Evolutionary conservation across 2,888 invertebrate species (phyloP), one percentile per base, ranked within the genome.

Genomic region (Caenorhabditis afra): DNA sequence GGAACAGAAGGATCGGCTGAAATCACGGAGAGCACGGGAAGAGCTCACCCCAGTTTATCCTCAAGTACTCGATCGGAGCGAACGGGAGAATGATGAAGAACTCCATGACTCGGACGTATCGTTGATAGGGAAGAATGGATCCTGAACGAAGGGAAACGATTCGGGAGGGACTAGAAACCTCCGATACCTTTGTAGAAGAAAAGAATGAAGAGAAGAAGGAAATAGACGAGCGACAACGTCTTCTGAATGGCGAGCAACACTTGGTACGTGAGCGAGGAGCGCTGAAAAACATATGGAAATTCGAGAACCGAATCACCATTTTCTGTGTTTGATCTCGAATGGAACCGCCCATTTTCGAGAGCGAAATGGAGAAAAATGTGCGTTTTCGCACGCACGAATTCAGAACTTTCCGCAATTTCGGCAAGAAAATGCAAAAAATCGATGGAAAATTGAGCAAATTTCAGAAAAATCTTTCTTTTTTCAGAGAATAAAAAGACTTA

Each of bases 21-120:
- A 22, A 12, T 35, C n/a, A 4, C 3, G 16, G n/a, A 58, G 18
- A 23, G 5, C 20, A 23, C 11, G 4, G 5, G 10, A 7, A 44
- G 12, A 11, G 22, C 79, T 70, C 35, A 87, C 87, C 87, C 86
- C 86, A 87, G 16, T 77, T 64, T n/a, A 87, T 81, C 35, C 87
- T 70, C 16, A 86, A 55, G 20, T 82, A 81, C 71, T 87, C 87
- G 12, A 87, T 79, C 0, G 87, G 87, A 16, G 71, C 78, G 67
- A 87, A 87, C 14, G 82, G 65, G 1, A 82, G 16, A 18, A 86
- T 68, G 14, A 87, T 86, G 23, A 86, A 61, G 10, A 85, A 66
- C 45, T 87, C 87, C 64, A 83, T 80, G 18, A 86, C 64, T 14
- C 85, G 73, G 4, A 85, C 84, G 75, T 87, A 85, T 11, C 76